Evolutionary conservation across 1,140 invertebrate species (phyloP).

Genomic region (Plutomurus gul): DNA sequence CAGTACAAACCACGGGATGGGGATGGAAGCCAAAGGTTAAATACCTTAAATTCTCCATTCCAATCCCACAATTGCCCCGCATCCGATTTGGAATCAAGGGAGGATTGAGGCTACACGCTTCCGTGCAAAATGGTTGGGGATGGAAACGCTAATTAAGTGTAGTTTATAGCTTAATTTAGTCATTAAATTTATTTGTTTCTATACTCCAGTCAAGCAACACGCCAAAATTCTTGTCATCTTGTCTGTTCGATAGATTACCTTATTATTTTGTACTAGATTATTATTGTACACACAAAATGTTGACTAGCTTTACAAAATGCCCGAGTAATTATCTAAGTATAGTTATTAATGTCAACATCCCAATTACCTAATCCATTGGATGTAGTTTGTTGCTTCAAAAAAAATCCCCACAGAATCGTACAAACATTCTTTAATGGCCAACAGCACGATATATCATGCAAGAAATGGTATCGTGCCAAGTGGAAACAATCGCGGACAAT

Average conservation of each 20-base stretch:
- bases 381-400: too few species aligned
- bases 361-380: too few species aligned
- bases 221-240: conserved; percentile 18
- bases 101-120: conserved; percentile 37
- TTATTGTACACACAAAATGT: too few species aligned
- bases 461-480: too few species aligned
- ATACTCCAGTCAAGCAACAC: not conserved
- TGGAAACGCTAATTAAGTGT: conserved; percentile 27
- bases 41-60: conserved; percentile 49
- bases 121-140: conserved; percentile 44
- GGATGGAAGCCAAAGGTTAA: conserved; percentile 44
- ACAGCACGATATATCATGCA: too few species aligned
- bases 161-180: not conserved
- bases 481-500: too few species aligned
- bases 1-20: conserved; percentile 33
- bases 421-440: too few species aligned
- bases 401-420: too few species aligned
- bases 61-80: conserved; percentile 51
- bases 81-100: conserved; percentile 49
- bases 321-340: too few species aligned
- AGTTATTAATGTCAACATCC: too few species aligned
- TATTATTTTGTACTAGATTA: not conserved
- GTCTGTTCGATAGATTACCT: not conserved
- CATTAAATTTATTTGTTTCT: conserved; percentile 24
- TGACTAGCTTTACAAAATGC: too few species aligned